Evolutionary conservation across 2,888 invertebrate genomes (phyloP).

Genomic region (Hipparchia semele): DNA sequence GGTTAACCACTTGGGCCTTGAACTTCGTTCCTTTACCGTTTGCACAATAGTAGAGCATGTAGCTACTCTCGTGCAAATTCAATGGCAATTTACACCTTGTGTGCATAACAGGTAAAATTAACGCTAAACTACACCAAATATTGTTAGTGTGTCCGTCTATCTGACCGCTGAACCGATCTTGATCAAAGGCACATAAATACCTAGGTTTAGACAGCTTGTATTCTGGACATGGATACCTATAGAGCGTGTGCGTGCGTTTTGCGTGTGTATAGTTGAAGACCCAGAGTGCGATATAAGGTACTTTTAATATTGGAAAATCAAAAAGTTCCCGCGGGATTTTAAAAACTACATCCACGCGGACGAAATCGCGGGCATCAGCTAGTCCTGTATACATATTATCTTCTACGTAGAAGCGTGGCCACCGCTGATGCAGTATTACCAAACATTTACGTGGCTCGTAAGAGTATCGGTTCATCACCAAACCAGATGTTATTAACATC

Average conservation of each 20-base stretch:
- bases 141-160: neutral
- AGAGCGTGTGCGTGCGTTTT: too few relatives aligned
- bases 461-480: constrained; percentile 48
- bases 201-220: too few relatives aligned
- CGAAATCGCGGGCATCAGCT: too few relatives aligned
- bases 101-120: constrained; percentile 14
- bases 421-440: constrained; percentile 25
- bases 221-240: too few relatives aligned
- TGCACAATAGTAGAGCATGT: constrained; percentile 32
- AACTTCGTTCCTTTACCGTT: constrained; percentile 34
- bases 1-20: constrained; percentile 33
- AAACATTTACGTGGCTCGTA: constrained; percentile 38
- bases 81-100: constrained; percentile 28
- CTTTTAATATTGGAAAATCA: too few relatives aligned
- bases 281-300: too few relatives aligned
- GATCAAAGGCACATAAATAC: too few relatives aligned
- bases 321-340: too few relatives aligned
- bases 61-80: constrained; percentile 31
- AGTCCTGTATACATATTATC: neutral
- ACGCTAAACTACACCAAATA: neutral
- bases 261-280: too few relatives aligned
- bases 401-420: neutral
- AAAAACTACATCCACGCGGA: too few relatives aligned
- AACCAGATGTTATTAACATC: constrained; percentile 59
- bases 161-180: too few relatives aligned